A percentile compares a stretch with the other conserved stretches of the same genome.
Evolutionary conservation across 2,113 vertebrate species (phyloP).

Genomic region (Ranitomeya variabilis): DNA sequence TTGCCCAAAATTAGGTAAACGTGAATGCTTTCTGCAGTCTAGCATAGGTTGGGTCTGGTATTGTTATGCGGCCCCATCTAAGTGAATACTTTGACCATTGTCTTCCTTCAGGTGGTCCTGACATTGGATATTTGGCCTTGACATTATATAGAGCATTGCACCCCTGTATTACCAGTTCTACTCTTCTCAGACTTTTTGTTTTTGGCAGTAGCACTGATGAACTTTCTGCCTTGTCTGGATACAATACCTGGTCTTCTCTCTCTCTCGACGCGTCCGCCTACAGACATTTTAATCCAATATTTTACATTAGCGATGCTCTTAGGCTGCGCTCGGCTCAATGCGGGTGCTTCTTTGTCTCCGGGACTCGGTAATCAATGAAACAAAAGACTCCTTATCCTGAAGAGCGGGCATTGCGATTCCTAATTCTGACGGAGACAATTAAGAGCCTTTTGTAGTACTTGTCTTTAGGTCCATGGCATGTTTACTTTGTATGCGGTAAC

Average conservation of each 20-base stretch:
- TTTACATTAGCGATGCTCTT: background rate
- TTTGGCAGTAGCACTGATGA: too few relatives aligned
- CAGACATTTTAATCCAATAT: slow-evolving; percentile 16
- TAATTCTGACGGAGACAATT: background rate
- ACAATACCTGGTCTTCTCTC: background rate
- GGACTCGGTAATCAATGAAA: slow-evolving; percentile 23
- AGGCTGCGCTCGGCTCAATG: background rate
- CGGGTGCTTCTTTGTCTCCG: background rate
- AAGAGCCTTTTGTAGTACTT: background rate
- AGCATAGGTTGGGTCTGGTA: too few relatives aligned
- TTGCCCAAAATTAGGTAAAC: too few relatives aligned
- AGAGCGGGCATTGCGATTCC: background rate
- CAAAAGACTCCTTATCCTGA: background rate
- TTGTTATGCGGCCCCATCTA: too few relatives aligned
- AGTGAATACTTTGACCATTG: too few relatives aligned
- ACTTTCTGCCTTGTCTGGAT: background rate
- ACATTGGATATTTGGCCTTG: too few relatives aligned
- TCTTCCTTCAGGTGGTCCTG: too few relatives aligned
- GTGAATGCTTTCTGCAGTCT: too few relatives aligned
- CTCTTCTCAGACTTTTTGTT: background rate
- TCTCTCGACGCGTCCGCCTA: background rate
- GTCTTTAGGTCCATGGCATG: background rate
- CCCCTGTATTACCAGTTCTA: background rate
- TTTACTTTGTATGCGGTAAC: background rate
- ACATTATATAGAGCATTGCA: background rate